Base-by-base conservation (phyloP, 2,888 invertebrate genomes). In the Pheosia tremula region DNA sequence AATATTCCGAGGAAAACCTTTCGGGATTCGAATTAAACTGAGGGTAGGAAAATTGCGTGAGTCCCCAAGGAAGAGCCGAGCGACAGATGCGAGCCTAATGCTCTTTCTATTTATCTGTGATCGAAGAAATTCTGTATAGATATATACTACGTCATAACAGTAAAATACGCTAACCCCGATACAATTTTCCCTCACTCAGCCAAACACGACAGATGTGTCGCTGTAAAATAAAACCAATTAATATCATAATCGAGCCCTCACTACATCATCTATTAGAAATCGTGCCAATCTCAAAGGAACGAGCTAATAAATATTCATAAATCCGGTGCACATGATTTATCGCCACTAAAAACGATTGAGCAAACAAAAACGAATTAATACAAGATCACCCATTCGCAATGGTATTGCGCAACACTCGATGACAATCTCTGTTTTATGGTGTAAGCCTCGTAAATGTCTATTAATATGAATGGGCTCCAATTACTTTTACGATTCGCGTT, bases 381-480 rank as follows among this genome's bases (percentile, higher is more conserved):
- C 82, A 80, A 82, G 77, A 85, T 87, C 79, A 82, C 75, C 81
- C 81, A 80, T 83, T 82, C 81, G 75, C 82, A 80, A 78, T 75
- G 81, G 80, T 82, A 82, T 88, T 90, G 83, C 87, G 83, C 86
- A 89, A 91, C 86, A 76, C 87, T 76, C 85, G 90, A 90, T 89
- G 91, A 92, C 93, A 93, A 93, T 93, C 93, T 91, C 91, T 85
- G 90, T 92, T 93, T 93, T 93, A 93, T 92, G 88, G 88, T 78
- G 77, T 83, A 87, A 86, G 83, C 81, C 84, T 93, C 92, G 90
- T 94, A 94, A 94, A 93, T 85, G 93, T 93, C 94, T 93, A 93
- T 93, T 94, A 93, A 94, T 94, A 93, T 93, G 93, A 94, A 94
- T 94, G 90, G 92, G 87, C 86, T 87, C 89, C 93, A 94, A 94